Percentiles rank a stretch among this genome's conserved stretches.
phyloP scores from a whole-genome alignment of 2,113 vertebrate species.

The Hyperopisus bebe region DNA sequence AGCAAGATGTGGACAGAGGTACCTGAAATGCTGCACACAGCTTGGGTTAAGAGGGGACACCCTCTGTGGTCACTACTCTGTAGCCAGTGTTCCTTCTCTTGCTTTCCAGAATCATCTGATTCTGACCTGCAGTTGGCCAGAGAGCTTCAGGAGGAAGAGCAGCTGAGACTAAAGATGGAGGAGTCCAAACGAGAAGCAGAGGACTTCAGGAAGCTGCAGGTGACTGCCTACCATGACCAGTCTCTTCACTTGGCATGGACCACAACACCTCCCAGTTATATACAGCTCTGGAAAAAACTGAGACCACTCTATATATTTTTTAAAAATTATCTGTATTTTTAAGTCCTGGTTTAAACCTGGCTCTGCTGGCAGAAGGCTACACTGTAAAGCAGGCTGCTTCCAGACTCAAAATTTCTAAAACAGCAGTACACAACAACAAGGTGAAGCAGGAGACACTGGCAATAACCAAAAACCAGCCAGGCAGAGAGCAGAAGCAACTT shows the following conservation, averaged over 20 bases:
- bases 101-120: conserved; percentile 27
- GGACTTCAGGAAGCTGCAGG: conserved; percentile 83
- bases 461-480: neutral
- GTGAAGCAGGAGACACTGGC: neutral
- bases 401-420: neutral
- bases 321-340: too few relatives aligned
- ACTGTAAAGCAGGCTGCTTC: neutral
- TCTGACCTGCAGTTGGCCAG: conserved; percentile 70
- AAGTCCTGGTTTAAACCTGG: neutral
- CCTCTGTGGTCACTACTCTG: neutral
- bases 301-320: neutral
- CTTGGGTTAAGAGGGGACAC: neutral
- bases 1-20: conserved; percentile 39
- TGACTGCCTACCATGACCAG: conserved; percentile 34
- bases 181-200: conserved; percentile 63
- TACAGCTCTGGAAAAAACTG: neutral
- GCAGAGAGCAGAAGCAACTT: neutral
- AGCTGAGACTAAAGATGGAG: conserved; percentile 53
- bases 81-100: neutral
- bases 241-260: neutral
- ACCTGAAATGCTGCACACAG: neutral
- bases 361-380: neutral
- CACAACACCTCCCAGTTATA: neutral
- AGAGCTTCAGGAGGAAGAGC: conserved; percentile 73
- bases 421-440: neutral